phyloP scores from a whole-genome alignment of 2,888 invertebrate species.

The Sesia bembeciformis region DNA sequence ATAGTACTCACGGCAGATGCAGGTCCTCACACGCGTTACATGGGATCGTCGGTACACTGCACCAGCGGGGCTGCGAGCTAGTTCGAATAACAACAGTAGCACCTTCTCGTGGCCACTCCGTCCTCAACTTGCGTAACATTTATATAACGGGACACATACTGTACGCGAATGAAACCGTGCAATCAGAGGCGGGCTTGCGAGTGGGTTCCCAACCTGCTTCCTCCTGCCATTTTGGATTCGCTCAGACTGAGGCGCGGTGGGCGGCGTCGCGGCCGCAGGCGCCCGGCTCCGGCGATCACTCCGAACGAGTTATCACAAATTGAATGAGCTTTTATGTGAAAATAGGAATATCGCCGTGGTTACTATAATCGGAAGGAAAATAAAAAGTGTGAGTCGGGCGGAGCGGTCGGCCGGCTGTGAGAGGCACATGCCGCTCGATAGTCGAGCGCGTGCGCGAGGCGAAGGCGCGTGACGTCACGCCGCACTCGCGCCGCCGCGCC shows the following conservation, averaged over 20 bases:
- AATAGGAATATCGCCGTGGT: conserved; percentile 34
- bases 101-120: conserved; percentile 47
- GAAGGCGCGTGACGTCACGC: conserved; percentile 52
- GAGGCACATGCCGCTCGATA: conserved; percentile 71
- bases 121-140: conserved; percentile 67
- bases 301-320: background rate
- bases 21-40: conserved; percentile 43
- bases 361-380: conserved; percentile 53
- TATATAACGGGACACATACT: conserved; percentile 59
- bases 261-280: background rate
- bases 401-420: conserved; percentile 58
- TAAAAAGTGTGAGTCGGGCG: conserved; percentile 56
- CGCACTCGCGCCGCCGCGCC: conserved; percentile 36
- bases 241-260: background rate
- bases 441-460: conserved; percentile 60
- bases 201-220: conserved; percentile 30
- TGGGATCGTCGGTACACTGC: conserved; percentile 43
- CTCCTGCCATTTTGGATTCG: conserved; percentile 56
- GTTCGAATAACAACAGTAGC: conserved; percentile 36
- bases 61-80: conserved; percentile 28
- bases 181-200: conserved; percentile 41
- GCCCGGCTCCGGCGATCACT: background rate
- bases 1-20: conserved; percentile 42
- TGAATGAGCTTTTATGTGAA: conserved; percentile 28
- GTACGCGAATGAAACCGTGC: conserved; percentile 33